A percentile compares a stretch with the other conserved stretches of the same genome.
These are phyloP conservation scores for Cygnus atratus DNA, from an alignment of 2,113 vertebrate genomes.

Conservation along the genomic window DNA sequence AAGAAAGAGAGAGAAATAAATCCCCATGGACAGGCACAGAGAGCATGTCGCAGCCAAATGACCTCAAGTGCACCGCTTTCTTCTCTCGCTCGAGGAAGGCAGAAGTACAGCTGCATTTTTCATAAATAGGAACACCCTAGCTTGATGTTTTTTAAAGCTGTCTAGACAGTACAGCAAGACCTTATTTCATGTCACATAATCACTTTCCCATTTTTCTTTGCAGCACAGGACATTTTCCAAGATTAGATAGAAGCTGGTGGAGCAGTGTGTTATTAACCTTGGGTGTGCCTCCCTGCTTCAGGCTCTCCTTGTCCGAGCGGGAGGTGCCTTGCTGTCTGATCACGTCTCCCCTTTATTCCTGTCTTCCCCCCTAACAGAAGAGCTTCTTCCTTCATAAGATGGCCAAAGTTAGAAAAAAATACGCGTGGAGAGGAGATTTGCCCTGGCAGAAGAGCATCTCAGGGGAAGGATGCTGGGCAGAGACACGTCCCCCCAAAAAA, in stretches of 20 bases:
- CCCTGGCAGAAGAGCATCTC: too few relatives aligned
- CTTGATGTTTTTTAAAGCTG: constrained; percentile 65
- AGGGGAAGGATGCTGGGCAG: too few relatives aligned
- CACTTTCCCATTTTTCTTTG: constrained; percentile 61
- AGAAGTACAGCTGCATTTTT: constrained; percentile 56
- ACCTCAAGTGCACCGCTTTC: constrained; percentile 20
- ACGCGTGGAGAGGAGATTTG: not conserved
- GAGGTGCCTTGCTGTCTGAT: constrained; percentile 65
- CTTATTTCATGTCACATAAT: constrained; percentile 71
- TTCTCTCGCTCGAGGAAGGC: not conserved
- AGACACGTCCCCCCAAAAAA: too few relatives aligned
- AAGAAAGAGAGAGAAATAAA: not conserved
- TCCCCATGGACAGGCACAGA: constrained; percentile 21
- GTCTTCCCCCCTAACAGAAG: not conserved
- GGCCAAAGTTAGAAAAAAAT: not conserved
- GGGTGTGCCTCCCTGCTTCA: constrained; percentile 39
- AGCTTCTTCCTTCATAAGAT: not conserved
- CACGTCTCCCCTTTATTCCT: not conserved
- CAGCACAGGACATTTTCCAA: constrained; percentile 47
- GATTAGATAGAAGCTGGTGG: constrained; percentile 67
- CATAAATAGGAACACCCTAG: constrained; percentile 62
- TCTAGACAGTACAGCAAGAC: constrained; percentile 68
- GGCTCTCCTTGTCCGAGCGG: not conserved
- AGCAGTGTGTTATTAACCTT: constrained; percentile 51
- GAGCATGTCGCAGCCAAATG: not conserved